Conservation (phyloP, 2,797 vertebrate genomes). For the Lutjanus argentimaculatus region DNA sequence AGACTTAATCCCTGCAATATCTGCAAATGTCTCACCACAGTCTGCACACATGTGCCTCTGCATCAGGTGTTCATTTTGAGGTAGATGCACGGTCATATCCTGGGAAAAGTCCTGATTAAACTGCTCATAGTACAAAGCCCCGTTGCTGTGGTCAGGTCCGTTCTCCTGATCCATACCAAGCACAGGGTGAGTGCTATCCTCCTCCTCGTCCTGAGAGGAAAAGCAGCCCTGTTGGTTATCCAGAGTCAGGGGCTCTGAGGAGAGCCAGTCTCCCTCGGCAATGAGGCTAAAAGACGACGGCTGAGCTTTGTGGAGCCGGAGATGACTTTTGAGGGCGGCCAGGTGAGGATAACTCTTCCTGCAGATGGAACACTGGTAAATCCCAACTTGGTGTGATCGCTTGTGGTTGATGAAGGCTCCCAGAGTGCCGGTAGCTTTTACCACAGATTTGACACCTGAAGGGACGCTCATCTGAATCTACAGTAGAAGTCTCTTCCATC, state of each 20-base stretch:
- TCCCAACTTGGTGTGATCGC: constrained; percentile 92
- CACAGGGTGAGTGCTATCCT: constrained; percentile 26
- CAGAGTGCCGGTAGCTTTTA: constrained; percentile 93
- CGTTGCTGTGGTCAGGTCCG: constrained; percentile 54
- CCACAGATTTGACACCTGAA: constrained; percentile 91
- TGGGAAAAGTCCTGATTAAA: constrained; percentile 78
- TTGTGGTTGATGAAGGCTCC: constrained; percentile 95
- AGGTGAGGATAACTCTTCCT: constrained; percentile 91
- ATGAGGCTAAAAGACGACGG: constrained; percentile 69
- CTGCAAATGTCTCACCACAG: constrained; percentile 85
- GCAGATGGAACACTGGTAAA: constrained; percentile 92
- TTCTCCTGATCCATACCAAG: constrained; percentile 73
- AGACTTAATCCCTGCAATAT: constrained; percentile 87
- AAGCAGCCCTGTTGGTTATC: constrained; percentile 80
- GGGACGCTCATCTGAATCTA: constrained; percentile 84
- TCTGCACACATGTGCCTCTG: constrained; percentile 90
- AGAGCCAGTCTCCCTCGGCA: constrained; percentile 85
- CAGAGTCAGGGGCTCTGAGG: constrained; percentile 83
- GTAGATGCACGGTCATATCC: constrained; percentile 77
- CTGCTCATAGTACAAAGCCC: constrained; percentile 69
- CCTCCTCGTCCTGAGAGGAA: constrained; percentile 69
- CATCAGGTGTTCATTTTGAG: constrained; percentile 80
- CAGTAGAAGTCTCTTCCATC: constrained; percentile 63
- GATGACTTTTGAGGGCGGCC: constrained; percentile 92
- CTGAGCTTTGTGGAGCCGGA: constrained; percentile 91